Conservation (phyloP, 2,888 invertebrate species). For the Stictocephala bisonia region DNA sequence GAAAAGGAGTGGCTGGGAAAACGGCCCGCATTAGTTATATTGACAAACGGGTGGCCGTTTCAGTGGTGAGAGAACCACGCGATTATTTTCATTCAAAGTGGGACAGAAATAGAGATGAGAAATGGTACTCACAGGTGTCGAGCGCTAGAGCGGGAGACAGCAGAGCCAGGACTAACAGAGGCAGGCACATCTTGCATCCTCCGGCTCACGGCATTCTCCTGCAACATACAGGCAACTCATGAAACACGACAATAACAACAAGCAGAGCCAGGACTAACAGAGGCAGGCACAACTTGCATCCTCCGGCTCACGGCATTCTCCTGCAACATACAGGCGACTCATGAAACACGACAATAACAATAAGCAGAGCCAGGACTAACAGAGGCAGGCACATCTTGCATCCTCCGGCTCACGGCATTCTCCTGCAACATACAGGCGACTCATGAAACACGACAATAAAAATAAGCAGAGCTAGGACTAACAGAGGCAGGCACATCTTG, state of each 20-base stretch:
- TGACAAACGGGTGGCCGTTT: slow-evolving; percentile 25
- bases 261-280: neutral
- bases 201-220: slow-evolving; percentile 29
- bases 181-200: slow-evolving; percentile 31
- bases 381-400: slow-evolving; percentile 23
- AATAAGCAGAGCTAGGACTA: neutral
- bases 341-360: too few relatives aligned
- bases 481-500: slow-evolving; percentile 25
- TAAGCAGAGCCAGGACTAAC: neutral
- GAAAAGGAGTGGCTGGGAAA: slow-evolving; percentile 24
- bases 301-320: slow-evolving; percentile 25
- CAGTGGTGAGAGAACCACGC: slow-evolving; percentile 30
- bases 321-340: slow-evolving; percentile 32
- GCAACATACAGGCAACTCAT: too few relatives aligned
- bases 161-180: neutral
- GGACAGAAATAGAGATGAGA: slow-evolving; percentile 28
- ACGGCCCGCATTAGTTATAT: slow-evolving; percentile 8
- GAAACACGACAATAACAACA: too few relatives aligned
- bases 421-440: slow-evolving; percentile 25
- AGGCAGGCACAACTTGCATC: slow-evolving; percentile 31
- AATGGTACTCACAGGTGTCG: slow-evolving; percentile 33
- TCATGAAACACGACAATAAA: too few relatives aligned
- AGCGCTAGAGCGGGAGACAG: neutral
- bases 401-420: slow-evolving; percentile 23
- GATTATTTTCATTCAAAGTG: slow-evolving; percentile 36